Base-by-base conservation (phyloP, 1,140 invertebrate species). In the Drosophila azteca region DNA sequence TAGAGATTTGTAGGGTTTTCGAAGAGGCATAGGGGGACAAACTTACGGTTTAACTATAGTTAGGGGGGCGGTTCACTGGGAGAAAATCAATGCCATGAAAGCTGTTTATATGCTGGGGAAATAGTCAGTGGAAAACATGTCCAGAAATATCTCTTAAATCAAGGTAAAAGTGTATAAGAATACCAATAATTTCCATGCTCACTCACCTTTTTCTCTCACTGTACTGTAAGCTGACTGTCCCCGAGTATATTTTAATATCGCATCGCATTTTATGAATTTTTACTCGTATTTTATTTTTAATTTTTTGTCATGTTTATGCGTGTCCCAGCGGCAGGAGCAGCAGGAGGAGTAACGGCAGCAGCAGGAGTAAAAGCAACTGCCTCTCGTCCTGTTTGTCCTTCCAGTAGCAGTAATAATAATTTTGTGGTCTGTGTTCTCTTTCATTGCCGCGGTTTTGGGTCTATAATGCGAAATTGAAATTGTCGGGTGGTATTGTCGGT, bases 361-460 rank as follows among this genome's bases (percentile, higher is more conserved):
- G 43, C 22, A 57, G 54, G 35, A 39, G 29, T 45, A 57, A 57
- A 26, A 45, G 41, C 54, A 57, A 57, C 43, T 57, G 11, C 35
- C 24, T 5, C 0, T 13, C 35, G 43, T 20, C 17, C 17, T 20
- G 17, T 20, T 1, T 20, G 17, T 20, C 17, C 17, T 20, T 1
- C 17, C 43, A 31, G 54, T 57, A 57, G 41, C 22, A 57, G 15
- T 45, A 45, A 57, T 57, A 57, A 46, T 57, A 57, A 57, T 57
- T 57, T 31, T 57, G 54, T 31, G 54, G 54, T 57, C 45, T 57
- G 35, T 57, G 54, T 45, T 46, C 43, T 17, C 24, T 57, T 46
- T 57, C 54, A 57, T 29, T 57, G 54, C 43, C 26, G 43, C 54
- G 43, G 54, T 45, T 45, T 53, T 39, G 20, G 24, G 44, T 15